Base-by-base conservation (phyloP, 2,113 vertebrate genomes). In the Eptesicus fuscus region DNA sequence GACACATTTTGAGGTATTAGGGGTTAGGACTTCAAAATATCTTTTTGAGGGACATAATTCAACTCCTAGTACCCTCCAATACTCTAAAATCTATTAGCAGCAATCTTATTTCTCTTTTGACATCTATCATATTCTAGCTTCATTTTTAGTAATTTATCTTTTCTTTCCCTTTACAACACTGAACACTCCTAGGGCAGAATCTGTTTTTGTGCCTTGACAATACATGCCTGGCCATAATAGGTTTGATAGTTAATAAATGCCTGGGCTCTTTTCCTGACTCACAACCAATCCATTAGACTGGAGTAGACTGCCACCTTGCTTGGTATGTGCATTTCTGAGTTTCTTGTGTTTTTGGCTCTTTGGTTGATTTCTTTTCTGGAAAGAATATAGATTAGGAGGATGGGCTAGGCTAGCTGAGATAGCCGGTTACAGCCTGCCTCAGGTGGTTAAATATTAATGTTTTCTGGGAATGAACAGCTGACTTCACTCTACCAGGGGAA, bases 401-500 rank as follows among this genome's bases (percentile, higher is more conserved):
- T 85, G 51, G 25, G 10, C 40, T 91, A 79, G 42, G 70, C 18
- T 59, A 51, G 40, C 79, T 90, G 67, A 93, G 84, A 47, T 69
- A 65, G 18, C 70, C 90, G 23, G 13, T 69, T 40, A 49, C n/a
- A 7, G 59, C 88, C 76, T 95, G 51, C 85, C 80, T 67, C 12
- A 73, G 51, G 44, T 61, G 1, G 1, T 63, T 96, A 82, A 83
- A 5, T 71, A 83, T 90, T 97, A 96, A 65, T 71, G 9, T 37
- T 90, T 94, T 77, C 25, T 76, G 70, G 61, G 22, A 63, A 14
- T 83, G 70, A 90, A 67, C 16, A 47, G 59, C 35, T 61, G 74
- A 22, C 30, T 92, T 96, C 20, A 44, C 10, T 86, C 11, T 89
- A 32, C 44, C 65, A 59, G 30, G 87, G 56, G 67, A 96, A 95